Evolutionary conservation across 2,888 invertebrate genomes (phyloP), one percentile per base, ranked within the genome.

Genomic region (Drosophila hamatofila): DNA sequence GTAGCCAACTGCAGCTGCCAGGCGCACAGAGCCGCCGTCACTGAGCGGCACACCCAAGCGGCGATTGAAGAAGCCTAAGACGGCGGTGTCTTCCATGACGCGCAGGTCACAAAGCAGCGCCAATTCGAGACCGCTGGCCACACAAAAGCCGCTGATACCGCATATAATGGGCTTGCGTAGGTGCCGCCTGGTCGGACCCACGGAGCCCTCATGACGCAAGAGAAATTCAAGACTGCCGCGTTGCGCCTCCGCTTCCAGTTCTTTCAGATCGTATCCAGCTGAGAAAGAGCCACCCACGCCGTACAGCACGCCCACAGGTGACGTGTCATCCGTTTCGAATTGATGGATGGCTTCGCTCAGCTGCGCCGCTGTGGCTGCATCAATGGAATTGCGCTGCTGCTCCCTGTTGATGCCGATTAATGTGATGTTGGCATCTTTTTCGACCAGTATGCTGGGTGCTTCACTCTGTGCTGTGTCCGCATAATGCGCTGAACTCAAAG

Each of bases 211-310:
- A 30, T 91, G 91, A 21, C 89, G 86, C 71, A 92, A 71, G 25
- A 92, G 80, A 61, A 91, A 90, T 42, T 92, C 82, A 3, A 92
- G 73, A 30, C 91, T 91, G 35, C 86, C 87, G 0, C 81, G 85
- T 55, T 81, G 69, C 4, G 85, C 78, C 72, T 90, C 85, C 18
- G 71, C 65, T 35, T 91, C 89, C 44, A 98, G 93, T 88, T 97
- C 97, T 62, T 95, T 94, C 54, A 98, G 93, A 92, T 99, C 98
- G 92, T 96, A 97, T 0, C 99, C 99, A 3, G 98, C 95, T 92
- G 97, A 98, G 92, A 99, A 99, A 60, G 96, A 96, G 1, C 98
- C 98, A 16, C 98, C 98, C 85, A 95, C 95, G 16, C 99, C 99
- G 91, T 98, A 95, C 4, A 99, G 93, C 3, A 99, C 95, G 16